A percentile compares a stretch with the other conserved stretches of the same genome.
These are phyloP conservation scores for Nematopogon swammerdamellus DNA, from an alignment of 2,888 invertebrate species.

Conservation along the genomic window DNA sequence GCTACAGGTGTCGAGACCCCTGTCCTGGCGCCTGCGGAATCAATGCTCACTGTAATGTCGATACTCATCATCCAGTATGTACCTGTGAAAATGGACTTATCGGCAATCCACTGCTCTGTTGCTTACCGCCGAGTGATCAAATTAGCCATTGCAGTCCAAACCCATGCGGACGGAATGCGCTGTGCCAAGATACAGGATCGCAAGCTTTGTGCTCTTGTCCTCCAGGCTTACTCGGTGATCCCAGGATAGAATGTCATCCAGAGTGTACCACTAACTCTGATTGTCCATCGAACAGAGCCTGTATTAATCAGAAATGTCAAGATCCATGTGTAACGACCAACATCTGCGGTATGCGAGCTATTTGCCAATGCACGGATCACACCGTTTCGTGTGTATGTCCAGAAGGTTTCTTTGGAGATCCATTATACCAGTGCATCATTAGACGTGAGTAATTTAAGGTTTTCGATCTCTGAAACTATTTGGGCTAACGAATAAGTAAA, in stretches of 20 bases:
- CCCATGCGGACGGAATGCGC: slow-evolving; percentile 76
- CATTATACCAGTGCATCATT: slow-evolving; percentile 69
- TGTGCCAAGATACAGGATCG: slow-evolving; percentile 68
- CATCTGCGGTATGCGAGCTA: slow-evolving; percentile 77
- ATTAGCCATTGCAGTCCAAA: slow-evolving; percentile 69
- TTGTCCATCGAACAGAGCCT: slow-evolving; percentile 70
- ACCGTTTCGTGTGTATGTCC: slow-evolving; percentile 79
- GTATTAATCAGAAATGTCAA: slow-evolving; percentile 69
- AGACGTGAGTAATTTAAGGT: slow-evolving; percentile 34
- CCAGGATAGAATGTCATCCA: slow-evolving; percentile 70
- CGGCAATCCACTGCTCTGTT: slow-evolving; percentile 76
- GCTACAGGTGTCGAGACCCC: slow-evolving; percentile 76
- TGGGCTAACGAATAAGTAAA: no score
- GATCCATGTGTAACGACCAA: slow-evolving; percentile 68
- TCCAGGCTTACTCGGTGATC: slow-evolving; percentile 75
- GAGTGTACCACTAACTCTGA: slow-evolving; percentile 84
- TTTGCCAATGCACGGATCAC: slow-evolving; percentile 77
- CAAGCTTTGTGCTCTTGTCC: slow-evolving; percentile 76
- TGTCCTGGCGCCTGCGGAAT: slow-evolving; percentile 80
- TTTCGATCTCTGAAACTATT: no score
- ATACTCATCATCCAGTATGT: slow-evolving; percentile 78
- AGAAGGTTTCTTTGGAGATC: slow-evolving; percentile 76
- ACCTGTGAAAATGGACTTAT: slow-evolving; percentile 67
- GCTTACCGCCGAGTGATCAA: slow-evolving; percentile 58
- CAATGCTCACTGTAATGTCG: slow-evolving; percentile 69